Conservation (phyloP, 2,113 vertebrate genomes). For the Piliocolobus tephrosceles region DNA sequence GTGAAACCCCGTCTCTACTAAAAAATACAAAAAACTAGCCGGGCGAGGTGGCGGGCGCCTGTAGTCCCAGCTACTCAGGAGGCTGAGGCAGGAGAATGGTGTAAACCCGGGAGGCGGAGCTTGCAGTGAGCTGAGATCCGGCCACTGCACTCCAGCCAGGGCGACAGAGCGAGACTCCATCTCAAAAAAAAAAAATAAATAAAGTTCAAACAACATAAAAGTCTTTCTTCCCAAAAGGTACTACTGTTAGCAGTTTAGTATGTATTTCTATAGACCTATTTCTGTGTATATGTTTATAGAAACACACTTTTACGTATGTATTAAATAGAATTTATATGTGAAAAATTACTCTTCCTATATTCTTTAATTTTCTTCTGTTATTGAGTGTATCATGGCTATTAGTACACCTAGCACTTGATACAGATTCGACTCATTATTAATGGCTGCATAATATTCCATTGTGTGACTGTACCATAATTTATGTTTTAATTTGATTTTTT, state of each 20-base stretch:
- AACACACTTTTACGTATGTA: neutral
- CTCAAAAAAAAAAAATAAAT: too few relatives aligned
- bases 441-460: neutral
- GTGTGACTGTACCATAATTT: neutral
- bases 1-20: too few relatives aligned
- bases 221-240: neutral
- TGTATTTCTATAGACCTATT: neutral
- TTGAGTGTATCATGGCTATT: neutral
- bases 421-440: neutral
- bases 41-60: too few relatives aligned
- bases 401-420: neutral
- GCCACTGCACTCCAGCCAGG: too few relatives aligned
- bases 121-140: too few relatives aligned
- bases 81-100: too few relatives aligned
- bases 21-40: too few relatives aligned
- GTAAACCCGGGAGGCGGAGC: too few relatives aligned
- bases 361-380: neutral
- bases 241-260: neutral
- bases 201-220: neutral
- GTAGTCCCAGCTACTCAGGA: too few relatives aligned
- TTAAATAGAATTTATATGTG: slow-evolving; percentile 28
- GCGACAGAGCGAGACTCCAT: too few relatives aligned
- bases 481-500: too few relatives aligned
- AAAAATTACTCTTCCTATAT: neutral
- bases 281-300: neutral